Evolutionary conservation across 1,140 invertebrate genomes (phyloP).

Genomic region (Anastatus disparis): DNA sequence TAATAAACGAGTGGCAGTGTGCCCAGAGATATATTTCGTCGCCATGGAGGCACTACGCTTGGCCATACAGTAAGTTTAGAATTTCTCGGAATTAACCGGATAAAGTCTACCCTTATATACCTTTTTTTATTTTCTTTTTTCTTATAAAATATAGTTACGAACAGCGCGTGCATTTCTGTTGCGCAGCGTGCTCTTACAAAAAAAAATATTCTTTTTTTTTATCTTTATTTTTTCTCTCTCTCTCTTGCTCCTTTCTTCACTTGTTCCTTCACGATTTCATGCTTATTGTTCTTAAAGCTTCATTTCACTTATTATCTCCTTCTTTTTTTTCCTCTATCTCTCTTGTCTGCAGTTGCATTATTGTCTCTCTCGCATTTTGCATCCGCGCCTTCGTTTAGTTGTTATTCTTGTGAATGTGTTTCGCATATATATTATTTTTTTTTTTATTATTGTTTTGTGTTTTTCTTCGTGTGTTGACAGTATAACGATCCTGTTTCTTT

Average conservation of each 20-base stretch:
- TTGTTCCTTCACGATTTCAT: not conserved
- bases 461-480: not conserved
- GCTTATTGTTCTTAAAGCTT: constrained; percentile 1
- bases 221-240: not conserved
- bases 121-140: not conserved
- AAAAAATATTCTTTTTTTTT: not conserved
- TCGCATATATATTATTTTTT: not conserved
- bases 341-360: not conserved
- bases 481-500: not conserved
- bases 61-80: constrained; percentile 60
- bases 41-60: constrained; percentile 60
- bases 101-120: not conserved
- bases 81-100: constrained; percentile 24
- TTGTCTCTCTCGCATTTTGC: not conserved
- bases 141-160: too few species aligned
- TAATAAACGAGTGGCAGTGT: not conserved
- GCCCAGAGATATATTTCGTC: not conserved
- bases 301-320: not conserved
- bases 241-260: not conserved
- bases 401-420: too few species aligned
- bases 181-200: too few species aligned
- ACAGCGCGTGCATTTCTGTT: too few species aligned
- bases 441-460: not conserved
- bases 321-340: not conserved
- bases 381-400: too few species aligned